Evolutionary conservation across 2,113 vertebrate genomes (phyloP).

Genomic region (Serilophus lunatus): DNA sequence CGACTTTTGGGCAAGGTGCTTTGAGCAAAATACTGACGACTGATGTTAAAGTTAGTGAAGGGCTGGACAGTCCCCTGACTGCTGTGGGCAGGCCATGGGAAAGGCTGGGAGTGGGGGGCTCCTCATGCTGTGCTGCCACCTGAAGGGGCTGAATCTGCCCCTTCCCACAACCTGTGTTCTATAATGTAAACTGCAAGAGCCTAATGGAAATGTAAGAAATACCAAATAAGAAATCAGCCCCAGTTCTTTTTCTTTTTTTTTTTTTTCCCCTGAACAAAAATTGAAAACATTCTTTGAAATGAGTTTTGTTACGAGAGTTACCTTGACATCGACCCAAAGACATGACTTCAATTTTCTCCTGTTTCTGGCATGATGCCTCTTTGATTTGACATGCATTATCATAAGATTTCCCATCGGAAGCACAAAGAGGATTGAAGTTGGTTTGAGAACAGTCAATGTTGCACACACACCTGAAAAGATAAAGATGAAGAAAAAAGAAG

Average conservation of each 20-base stretch:
- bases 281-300: constrained; percentile 71
- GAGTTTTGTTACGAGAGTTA: constrained; percentile 74
- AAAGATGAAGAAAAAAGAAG: constrained; percentile 7
- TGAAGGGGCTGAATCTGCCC: no score
- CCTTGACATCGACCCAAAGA: constrained; percentile 99
- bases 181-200: not conserved
- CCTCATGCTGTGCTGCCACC: accelerated
- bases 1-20: not conserved
- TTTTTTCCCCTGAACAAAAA: constrained; percentile 10
- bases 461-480: constrained; percentile 90
- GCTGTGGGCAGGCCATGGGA: not conserved
- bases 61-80: not conserved
- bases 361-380: constrained; percentile 98
- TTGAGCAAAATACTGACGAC: not conserved
- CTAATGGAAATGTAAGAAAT: constrained; percentile 23
- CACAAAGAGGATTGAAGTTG: constrained; percentile 99
- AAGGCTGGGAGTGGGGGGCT: not conserved
- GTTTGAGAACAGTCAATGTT: constrained; percentile 99
- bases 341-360: constrained; percentile 99
- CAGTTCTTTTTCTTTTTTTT: not conserved
- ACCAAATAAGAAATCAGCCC: constrained; percentile 36
- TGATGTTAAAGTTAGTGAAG: not conserved
- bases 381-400: constrained; percentile 99
- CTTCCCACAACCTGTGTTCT: not conserved
- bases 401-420: constrained; percentile 97